Evolutionary conservation across 2,797 vertebrate species (phyloP).

Genomic region (Anomalospiza imberbis): DNA sequence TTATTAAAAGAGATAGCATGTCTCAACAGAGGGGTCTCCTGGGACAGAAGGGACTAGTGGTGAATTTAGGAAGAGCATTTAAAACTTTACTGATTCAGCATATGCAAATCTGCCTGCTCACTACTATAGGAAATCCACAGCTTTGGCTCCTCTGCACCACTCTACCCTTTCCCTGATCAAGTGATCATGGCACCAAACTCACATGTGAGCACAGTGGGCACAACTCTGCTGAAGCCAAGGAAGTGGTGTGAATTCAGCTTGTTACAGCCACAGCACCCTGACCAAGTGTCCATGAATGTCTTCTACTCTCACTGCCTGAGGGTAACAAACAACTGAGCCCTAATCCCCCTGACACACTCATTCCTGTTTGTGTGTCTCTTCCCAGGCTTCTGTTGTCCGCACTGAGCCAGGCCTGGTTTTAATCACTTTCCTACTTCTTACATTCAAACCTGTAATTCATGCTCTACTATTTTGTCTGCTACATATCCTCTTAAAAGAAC

Average conservation of each 20-base stretch:
- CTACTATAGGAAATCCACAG: not conserved
- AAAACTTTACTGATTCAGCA: not conserved
- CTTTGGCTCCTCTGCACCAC: not conserved
- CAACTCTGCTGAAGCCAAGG: not conserved
- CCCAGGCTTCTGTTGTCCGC: not conserved
- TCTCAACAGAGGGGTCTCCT: not conserved
- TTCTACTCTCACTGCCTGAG: not conserved
- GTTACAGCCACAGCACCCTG: not conserved
- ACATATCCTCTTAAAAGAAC: not conserved
- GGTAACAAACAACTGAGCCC: not conserved
- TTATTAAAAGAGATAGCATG: not conserved
- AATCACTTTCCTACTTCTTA: not conserved
- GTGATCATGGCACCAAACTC: not conserved
- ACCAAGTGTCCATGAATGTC: not conserved
- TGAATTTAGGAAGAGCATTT: not conserved
- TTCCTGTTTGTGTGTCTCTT: not conserved
- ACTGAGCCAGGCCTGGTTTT: not conserved
- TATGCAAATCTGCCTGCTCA: not conserved
- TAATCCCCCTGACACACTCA: not conserved
- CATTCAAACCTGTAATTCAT: not conserved
- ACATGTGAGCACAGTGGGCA: not conserved
- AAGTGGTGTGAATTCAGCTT: rapidly evolving
- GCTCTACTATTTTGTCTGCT: not conserved
- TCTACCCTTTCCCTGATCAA: not conserved
- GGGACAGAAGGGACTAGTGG: not conserved